A percentile compares a stretch with the other conserved stretches of the same genome.
These are phyloP conservation scores for Ascaphus truei DNA, from an alignment of 2,113 vertebrate species.

Conservation along the genomic window DNA sequence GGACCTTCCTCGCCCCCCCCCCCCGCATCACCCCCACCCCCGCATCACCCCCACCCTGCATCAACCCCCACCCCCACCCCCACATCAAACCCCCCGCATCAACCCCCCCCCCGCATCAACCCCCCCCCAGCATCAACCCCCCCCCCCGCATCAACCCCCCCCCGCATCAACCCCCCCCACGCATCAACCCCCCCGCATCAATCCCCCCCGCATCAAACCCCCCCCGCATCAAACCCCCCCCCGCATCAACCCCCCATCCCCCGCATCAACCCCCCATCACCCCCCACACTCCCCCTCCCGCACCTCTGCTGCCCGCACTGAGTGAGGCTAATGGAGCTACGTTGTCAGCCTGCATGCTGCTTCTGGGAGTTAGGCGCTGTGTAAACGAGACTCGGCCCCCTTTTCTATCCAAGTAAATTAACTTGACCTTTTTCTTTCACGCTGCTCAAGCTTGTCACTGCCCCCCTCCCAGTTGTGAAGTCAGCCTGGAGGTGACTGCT, in stretches of 20 bases:
- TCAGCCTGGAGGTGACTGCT: neutral
- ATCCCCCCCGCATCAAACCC: neutral
- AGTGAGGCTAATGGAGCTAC: conserved; percentile 35
- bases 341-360: conserved; percentile 24
- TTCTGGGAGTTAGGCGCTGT: conserved; percentile 38
- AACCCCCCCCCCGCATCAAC: neutral
- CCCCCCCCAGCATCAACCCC: too few relatives aligned
- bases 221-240: too few relatives aligned
- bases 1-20: neutral
- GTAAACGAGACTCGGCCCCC: conserved; percentile 43
- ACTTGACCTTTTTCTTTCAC: conserved; percentile 50
- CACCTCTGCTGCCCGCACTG: neutral
- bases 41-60: neutral
- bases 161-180: neutral
- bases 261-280: neutral
- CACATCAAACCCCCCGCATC: neutral
- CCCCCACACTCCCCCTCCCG: neutral
- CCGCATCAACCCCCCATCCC: neutral
- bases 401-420: conserved; percentile 51
- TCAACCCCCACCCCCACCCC: too few relatives aligned
- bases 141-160: neutral
- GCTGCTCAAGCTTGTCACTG: neutral
- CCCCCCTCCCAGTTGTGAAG: neutral
- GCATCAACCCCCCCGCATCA: too few relatives aligned
- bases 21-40: too few relatives aligned